Evolutionary conservation across 2,888 invertebrate species (phyloP).

Genomic region (Platycnemis pennipes): DNA sequence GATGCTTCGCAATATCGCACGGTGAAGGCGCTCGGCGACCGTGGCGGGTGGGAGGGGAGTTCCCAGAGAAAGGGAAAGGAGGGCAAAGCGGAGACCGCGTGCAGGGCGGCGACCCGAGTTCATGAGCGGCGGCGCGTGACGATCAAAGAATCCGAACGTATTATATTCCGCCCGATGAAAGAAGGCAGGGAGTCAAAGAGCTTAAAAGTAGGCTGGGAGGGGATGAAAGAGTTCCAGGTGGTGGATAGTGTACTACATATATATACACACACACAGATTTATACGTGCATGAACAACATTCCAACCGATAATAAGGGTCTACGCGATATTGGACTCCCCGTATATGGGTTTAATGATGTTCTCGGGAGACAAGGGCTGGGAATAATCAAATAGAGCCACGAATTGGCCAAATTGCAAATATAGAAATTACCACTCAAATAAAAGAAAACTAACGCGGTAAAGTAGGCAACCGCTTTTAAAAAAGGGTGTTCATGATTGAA

Average conservation of each 20-base stretch:
- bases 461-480: too few relatives aligned
- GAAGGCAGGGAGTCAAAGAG: neutral
- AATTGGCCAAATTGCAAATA: too few relatives aligned
- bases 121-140: constrained; percentile 31
- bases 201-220: neutral
- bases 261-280: neutral
- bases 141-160: constrained; percentile 20
- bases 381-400: too few relatives aligned
- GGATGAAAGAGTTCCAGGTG: neutral
- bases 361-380: too few relatives aligned
- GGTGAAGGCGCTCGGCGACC: neutral
- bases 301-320: neutral
- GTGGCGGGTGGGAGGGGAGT: neutral
- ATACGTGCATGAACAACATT: neutral
- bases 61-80: neutral
- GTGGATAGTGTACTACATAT: neutral
- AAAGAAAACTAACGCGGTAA: too few relatives aligned
- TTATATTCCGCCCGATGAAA: constrained; percentile 21
- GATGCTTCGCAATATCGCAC: neutral
- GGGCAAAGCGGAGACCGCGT: too few relatives aligned
- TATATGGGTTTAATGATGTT: neutral
- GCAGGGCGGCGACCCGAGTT: constrained; percentile 33
- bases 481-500: too few relatives aligned
- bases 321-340: neutral
- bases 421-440: too few relatives aligned